phyloP scores from a whole-genome alignment of 1,140 invertebrate species.

The Megalonaias nervosa region DNA sequence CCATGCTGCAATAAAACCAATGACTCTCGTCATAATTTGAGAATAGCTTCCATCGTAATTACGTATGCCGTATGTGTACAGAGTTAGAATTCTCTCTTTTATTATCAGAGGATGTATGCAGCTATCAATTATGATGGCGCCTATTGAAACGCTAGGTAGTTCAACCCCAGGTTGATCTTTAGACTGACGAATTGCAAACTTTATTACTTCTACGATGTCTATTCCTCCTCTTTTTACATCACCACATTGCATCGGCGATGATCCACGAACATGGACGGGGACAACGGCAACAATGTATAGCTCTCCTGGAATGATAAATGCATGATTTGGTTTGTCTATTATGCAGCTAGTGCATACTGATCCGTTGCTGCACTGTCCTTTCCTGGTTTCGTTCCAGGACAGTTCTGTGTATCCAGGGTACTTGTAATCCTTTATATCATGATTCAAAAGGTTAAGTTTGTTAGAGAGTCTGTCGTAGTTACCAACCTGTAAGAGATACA shows the following conservation, averaged over 20 bases:
- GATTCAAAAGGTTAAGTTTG: too few relatives aligned
- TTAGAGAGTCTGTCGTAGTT: too few relatives aligned
- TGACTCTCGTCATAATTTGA: too few relatives aligned
- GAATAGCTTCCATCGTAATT: too few relatives aligned
- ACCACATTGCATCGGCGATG: slow-evolving; percentile 21
- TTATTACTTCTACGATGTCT: slow-evolving; percentile 23
- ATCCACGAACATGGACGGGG: slow-evolving; percentile 13
- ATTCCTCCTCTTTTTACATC: slow-evolving; percentile 22
- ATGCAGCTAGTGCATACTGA: slow-evolving; percentile 6
- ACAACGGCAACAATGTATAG: slow-evolving; percentile 31
- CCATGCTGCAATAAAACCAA: too few relatives aligned
- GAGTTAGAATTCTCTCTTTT: slow-evolving; percentile 27
- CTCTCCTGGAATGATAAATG: slow-evolving; percentile 16
- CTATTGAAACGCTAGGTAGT: not conserved
- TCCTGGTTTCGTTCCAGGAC: slow-evolving; percentile 12
- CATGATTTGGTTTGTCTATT: not conserved
- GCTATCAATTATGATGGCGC: slow-evolving; percentile 31
- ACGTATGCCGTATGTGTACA: slow-evolving; percentile 8
- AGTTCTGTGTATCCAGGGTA: not conserved
- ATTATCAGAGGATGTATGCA: slow-evolving; percentile 30
- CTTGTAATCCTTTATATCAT: too few relatives aligned
- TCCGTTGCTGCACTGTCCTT: slow-evolving; percentile 22
- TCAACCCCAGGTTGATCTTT: slow-evolving; percentile 1
- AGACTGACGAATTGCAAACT: slow-evolving; percentile 19
- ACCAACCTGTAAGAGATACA: too few relatives aligned